Evolutionary conservation across 2,797 vertebrate species (phyloP), one percentile per base, ranked within the genome.

Genomic region (Limnodromus scolopaceus): DNA sequence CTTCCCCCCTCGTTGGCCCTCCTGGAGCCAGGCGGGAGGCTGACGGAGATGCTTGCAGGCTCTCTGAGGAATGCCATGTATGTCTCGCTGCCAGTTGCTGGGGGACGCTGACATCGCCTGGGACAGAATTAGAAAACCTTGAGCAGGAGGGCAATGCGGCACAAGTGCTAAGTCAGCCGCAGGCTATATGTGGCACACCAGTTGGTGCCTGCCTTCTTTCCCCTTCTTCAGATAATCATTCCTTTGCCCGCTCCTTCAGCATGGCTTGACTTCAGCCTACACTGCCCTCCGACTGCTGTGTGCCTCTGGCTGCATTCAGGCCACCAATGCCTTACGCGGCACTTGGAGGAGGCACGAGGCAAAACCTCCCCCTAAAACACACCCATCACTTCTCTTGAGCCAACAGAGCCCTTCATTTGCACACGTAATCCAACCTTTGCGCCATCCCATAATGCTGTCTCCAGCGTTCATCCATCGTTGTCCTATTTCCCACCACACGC

Each of bases 121-220:
- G 22, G 96, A 97, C 97, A 51, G 64, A 98, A 98, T 98, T 98
- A 98, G 98, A 98, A 98, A 97, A 92, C 94, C 96, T 97, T 94
- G 93, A 96, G 81, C 48, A 23, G 94, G 87, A 96, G 93, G 87
- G 92, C 57, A 53, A 71, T 28, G 43, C 32, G n/a, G 83, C 96
- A 91, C 94, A 98, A 97, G 84, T 97, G 97, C 97, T 92, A 93
- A 69, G 96, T 97, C 97, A 98, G 97, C 96, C 85, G 1, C 2
- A 4, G 75, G 94, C 97, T 98, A 98, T 98, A 98, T 97, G 93
- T 6, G 72, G 96, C 27, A 1, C 65, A 88, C 92, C 98, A 98
- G 95, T 84, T 98, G 98, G 93, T 97, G 92, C 74, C 71, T 89
- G 92, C 74, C 71, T 89, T 86, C 91, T 81, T 93, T 96, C 78